Percentiles rank a stretch among this genome's conserved stretches.
phyloP scores from a whole-genome alignment of 2,113 vertebrate genomes.

The Geothlypis trichas region DNA sequence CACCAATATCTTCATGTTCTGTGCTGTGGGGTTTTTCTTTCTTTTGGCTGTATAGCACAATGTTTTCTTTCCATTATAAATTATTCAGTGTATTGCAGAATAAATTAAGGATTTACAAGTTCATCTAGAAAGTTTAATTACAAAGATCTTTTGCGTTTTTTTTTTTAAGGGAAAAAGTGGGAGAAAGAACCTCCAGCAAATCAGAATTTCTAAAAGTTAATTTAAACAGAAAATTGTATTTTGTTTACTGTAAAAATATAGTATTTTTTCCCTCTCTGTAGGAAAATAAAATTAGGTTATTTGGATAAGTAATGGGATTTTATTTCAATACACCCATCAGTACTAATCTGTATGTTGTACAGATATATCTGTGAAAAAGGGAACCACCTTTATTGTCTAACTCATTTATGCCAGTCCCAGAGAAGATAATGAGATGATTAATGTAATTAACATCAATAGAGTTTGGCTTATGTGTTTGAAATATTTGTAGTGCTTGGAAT shows the following conservation, averaged over 20 bases:
- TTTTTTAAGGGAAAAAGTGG: neutral
- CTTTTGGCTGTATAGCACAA: neutral
- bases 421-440: constrained; percentile 23
- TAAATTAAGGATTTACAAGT: neutral
- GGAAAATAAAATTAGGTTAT: neutral
- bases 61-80: neutral
- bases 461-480: neutral
- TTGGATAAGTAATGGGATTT: neutral
- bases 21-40: neutral
- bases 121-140: neutral
- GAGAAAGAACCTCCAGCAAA: neutral
- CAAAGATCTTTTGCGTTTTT: neutral
- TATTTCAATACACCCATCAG: neutral
- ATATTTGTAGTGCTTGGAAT: constrained; percentile 3
- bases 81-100: neutral
- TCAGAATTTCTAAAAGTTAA: neutral
- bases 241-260: neutral
- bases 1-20: neutral
- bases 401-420: neutral
- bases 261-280: neutral
- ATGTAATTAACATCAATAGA: neutral
- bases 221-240: neutral
- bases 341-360: neutral
- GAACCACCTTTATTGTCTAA: neutral
- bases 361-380: neutral